Base-by-base conservation (phyloP, 2,888 invertebrate genomes). In the Agrochola litura region DNA sequence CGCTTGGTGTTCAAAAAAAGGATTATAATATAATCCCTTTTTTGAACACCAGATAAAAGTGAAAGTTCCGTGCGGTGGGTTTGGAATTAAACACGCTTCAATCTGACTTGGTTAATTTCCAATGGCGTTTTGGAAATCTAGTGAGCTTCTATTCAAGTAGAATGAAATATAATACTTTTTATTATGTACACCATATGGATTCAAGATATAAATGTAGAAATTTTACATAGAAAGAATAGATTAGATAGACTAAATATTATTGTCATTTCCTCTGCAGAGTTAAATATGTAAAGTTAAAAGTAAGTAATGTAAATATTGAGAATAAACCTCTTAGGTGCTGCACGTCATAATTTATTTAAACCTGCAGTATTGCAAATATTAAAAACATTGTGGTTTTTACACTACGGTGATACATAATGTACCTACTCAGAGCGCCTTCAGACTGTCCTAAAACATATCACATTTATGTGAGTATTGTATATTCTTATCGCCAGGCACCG, bases 81-180 rank as follows among this genome's bases (percentile, higher is more conserved):
- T 19, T 37, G 6, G 30, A n/a, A 60, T 66, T 67, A 54, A 76
- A 70, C 60, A 64, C 19, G 54, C 63, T 52, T 67, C 12, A 69
- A 66, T 63, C 41, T 56, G n/a, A 69, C n/a, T 43, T 9, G 52
- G 22, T 70, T 67, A 70, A 86, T 73, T 77, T 77, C 49, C 41
- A 63, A 86, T 49, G 14, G 63, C 22, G 58, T 72, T 75, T 72
- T 61, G 60, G 84, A 52, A 67, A 61, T 52, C 10, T 41, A 52
- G n/a, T 37, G 16, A 54, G 49, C 61, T 81, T 73, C 9, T 6
- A 61, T 46, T 81, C 22, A 46, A 75, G 41, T 49, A n/a, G 8
- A 52, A 52, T 22, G 19, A 22, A 52, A 52, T 19, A 52, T 6
- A 52, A 52, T 19, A 52, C 3, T 22, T 8, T 52, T 19, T 52